Evolutionary conservation across 1,140 invertebrate genomes (phyloP), one percentile per base, ranked within the genome.

Genomic region (Lasaia peninsularis): DNA sequence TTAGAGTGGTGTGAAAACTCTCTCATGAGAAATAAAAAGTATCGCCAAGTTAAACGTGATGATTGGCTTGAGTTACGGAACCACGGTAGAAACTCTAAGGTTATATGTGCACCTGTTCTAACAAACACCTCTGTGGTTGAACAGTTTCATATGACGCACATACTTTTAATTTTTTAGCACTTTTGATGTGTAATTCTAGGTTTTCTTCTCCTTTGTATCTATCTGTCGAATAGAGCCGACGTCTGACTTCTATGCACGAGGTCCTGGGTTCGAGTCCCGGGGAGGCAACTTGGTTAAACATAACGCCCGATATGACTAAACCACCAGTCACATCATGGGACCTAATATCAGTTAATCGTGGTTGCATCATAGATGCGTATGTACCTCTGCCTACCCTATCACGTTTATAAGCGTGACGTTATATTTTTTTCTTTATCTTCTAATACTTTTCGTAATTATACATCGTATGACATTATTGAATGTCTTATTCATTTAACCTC

Each of bases 1-100:
- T 60, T 88, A 59, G 86, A 88, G 60, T 86, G 83, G 78, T 86
- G 75, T 62, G 86, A 88, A 50, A 88, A 88, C 59, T 86, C 86
- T 1, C 68, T 88, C 28, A 86, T 79, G 21, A 74, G 83, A 53
- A 67, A 75, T 14, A 88, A 86, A 78, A 80, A 70, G 52, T 84
- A 72, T 63, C 79, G 78, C 49, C 44, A 64, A 14, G 63, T 88
- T 35, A 85, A 79, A 70, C 65, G 67, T 18, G 83, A 86, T 58
- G 79, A 84, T 44, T 88, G 86, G 86, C 55, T 80, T 56, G 80
- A 83, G 60, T 63, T 80, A 52, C 57, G 68, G 49, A 71, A 68
- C 49, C 74, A 80, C 54, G 84, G 82, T 87, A 84, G 67, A 60
- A 58, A 60, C 54, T 60, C 52, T 62, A 12, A 58, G 65, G 55